phyloP scores from a whole-genome alignment of 1,140 invertebrate genomes.

The Atopsyche davidsoni region DNA sequence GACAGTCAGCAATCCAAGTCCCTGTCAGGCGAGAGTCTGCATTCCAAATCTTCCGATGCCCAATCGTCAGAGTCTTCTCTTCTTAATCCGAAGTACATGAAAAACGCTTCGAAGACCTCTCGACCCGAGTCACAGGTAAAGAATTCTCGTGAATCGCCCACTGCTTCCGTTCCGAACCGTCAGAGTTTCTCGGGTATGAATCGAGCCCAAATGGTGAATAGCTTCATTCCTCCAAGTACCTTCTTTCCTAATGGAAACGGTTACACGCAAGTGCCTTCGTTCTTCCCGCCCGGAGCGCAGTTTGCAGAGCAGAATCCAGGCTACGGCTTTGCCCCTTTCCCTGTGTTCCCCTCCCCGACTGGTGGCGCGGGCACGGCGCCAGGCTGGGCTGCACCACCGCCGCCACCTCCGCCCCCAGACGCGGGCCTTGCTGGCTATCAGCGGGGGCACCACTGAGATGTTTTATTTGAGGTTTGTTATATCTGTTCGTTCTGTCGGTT shows the following conservation, averaged over 20 bases:
- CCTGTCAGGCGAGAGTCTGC: not conserved
- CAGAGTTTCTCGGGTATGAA: too few relatives aligned
- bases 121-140: too few relatives aligned
- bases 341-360: slow-evolving; percentile 29
- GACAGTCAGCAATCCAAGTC: slow-evolving; percentile 8
- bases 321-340: slow-evolving; percentile 14
- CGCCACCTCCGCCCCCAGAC: slow-evolving; percentile 22
- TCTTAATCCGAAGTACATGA: slow-evolving; percentile 9
- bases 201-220: too few relatives aligned
- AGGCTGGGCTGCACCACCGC: slow-evolving; percentile 28
- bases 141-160: not conserved
- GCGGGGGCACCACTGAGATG: slow-evolving; percentile 22
- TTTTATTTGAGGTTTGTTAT: slow-evolving; percentile 25
- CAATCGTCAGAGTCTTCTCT: slow-evolving; percentile 1
- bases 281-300: slow-evolving; percentile 7
- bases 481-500: slow-evolving; percentile 1
- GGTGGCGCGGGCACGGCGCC: slow-evolving; percentile 22
- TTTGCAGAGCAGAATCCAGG: slow-evolving; percentile 10
- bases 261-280: slow-evolving; percentile 11
- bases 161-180: slow-evolving; percentile 5
- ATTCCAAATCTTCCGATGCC: not conserved
- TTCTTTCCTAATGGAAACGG: slow-evolving; percentile 8
- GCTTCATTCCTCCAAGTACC: not conserved
- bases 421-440: slow-evolving; percentile 16
- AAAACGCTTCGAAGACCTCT: too few relatives aligned